A percentile compares a stretch with the other conserved stretches of the same genome.
Conservation (phyloP, 1,140 invertebrate species). For the Cydia amplana region DNA sequence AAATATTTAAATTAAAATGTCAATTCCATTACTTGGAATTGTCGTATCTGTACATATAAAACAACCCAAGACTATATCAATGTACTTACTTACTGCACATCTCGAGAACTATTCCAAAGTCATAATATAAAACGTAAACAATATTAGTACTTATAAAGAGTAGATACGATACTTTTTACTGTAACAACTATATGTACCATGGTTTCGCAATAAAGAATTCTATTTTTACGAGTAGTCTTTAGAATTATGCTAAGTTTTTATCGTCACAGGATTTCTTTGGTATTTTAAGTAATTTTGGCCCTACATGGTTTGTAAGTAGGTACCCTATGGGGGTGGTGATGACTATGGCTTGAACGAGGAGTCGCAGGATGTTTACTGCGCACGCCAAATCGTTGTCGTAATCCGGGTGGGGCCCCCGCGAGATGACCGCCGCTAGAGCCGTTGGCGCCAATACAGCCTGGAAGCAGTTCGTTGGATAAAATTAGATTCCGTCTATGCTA, state of each 20-base stretch:
- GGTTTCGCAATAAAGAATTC: no score
- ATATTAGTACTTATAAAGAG: no score
- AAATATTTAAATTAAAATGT: no score
- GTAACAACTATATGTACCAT: no score
- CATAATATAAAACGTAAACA: no score
- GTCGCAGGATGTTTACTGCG: constrained; percentile 55
- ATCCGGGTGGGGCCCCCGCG: constrained; percentile 36
- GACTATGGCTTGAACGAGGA: constrained; percentile 63
- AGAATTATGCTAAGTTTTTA: constrained; percentile 28
- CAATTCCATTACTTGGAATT: no score
- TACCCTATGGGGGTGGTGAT: constrained; percentile 68
- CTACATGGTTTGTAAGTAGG: constrained; percentile 62
- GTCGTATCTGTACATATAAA: no score
- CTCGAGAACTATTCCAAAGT: no score
- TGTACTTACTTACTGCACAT: no score
- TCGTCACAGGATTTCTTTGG: constrained; percentile 49
- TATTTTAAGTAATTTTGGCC: constrained; percentile 50
- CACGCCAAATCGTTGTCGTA: constrained; percentile 55
- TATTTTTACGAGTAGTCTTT: background rate
- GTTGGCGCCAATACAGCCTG: constrained; percentile 68
- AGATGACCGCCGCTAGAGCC: constrained; percentile 50
- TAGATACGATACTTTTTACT: no score
- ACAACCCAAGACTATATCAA: no score
- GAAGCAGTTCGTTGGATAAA: constrained; percentile 39
- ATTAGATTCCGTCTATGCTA: no score